Evolutionary conservation across 2,113 vertebrate genomes (phyloP).

Genomic region (Lontra canadensis): DNA sequence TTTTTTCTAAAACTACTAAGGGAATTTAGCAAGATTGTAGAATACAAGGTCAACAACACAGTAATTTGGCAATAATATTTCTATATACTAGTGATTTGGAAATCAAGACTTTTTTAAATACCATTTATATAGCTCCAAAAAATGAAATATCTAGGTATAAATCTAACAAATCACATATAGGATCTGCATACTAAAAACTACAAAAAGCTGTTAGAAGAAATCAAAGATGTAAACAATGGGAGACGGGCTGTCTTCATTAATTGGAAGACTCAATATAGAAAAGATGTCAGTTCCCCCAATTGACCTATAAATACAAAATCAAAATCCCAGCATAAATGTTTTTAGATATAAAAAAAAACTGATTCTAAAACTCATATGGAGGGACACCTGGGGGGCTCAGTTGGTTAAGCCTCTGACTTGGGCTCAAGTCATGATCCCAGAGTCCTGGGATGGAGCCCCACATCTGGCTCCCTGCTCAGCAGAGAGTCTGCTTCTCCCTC

Average conservation of each 20-base stretch:
- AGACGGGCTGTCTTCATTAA: background rate
- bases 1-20: conserved; percentile 23
- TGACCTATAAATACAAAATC: background rate
- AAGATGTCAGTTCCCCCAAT: background rate
- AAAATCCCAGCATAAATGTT: background rate
- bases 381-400: no score
- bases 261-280: background rate
- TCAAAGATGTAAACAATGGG: conserved; percentile 19
- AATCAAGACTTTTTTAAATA: background rate
- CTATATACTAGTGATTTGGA: conserved; percentile 5
- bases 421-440: no score
- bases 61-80: background rate
- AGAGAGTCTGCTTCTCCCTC: no score
- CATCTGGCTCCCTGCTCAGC: no score
- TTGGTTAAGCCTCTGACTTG: no score
- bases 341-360: conserved; percentile 26
- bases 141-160: conserved; percentile 33
- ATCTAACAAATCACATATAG: conserved; percentile 1
- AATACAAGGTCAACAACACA: background rate
- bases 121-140: background rate
- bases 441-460: no score
- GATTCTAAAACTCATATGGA: background rate
- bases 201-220: background rate
- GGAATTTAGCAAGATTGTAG: background rate
- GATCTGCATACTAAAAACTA: background rate